Percentiles rank a stretch among this genome's conserved stretches.
These are phyloP conservation scores for Eleutherodactylus coqui DNA, from an alignment of 2,797 vertebrate species.

Conservation along the genomic window DNA sequence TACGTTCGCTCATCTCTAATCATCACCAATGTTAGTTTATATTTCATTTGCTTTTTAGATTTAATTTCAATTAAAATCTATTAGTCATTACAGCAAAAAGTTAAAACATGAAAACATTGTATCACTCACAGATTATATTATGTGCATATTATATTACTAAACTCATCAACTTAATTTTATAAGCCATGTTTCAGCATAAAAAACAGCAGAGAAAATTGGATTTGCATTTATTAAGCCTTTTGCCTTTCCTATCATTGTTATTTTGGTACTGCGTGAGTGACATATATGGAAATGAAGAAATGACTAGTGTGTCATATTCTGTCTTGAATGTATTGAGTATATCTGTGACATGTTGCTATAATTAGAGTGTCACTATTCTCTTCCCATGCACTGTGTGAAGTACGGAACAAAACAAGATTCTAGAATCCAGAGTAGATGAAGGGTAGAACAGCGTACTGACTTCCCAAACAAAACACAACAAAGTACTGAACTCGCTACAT, in stretches of 20 bases:
- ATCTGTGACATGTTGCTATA: slow-evolving; percentile 34
- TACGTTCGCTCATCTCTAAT: too few species aligned
- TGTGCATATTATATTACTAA: neutral
- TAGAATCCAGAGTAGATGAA: neutral
- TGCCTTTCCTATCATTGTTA: slow-evolving; percentile 13
- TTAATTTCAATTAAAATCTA: too few species aligned
- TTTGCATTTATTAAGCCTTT: neutral
- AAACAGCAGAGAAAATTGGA: neutral
- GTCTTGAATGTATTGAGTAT: slow-evolving; percentile 1
- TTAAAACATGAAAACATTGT: neutral
- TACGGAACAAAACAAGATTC: slow-evolving; percentile 5
- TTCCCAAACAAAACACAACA: slow-evolving; percentile 37
- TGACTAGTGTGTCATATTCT: slow-evolving; percentile 22
- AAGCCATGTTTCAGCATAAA: neutral
- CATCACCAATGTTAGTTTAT: too few species aligned
- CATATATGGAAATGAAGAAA: slow-evolving; percentile 36
- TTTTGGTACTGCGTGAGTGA: slow-evolving; percentile 14
- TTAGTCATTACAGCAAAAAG: too few species aligned
- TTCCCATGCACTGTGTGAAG: slow-evolving; percentile 10
- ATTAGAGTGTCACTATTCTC: slow-evolving; percentile 34
- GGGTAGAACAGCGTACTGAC: neutral
- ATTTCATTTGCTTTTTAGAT: too few species aligned
- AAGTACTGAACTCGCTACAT: neutral
- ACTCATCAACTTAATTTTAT: neutral
- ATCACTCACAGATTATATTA: neutral